phyloP scores from a whole-genome alignment of 1,140 invertebrate species.

The Achatina immaculata region DNA sequence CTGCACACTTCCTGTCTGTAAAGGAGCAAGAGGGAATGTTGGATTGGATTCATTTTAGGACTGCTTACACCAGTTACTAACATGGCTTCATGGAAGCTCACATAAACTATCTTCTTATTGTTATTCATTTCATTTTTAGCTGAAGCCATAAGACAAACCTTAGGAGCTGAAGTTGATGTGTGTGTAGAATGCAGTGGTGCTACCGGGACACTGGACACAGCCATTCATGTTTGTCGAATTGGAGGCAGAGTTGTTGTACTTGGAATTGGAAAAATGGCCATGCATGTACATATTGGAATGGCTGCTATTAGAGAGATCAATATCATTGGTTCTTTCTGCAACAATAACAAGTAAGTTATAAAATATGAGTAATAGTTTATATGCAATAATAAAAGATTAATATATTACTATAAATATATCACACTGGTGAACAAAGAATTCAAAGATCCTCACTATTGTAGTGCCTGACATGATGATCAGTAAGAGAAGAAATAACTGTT shows the following conservation, averaged over 20 bases:
- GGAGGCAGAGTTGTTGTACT: background rate
- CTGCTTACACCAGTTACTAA: no score
- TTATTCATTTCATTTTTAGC: background rate
- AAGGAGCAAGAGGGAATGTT: no score
- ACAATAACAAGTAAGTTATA: constrained; percentile 9
- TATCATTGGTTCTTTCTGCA: background rate
- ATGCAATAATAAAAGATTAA: background rate
- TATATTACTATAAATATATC: background rate
- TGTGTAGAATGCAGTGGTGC: constrained; percentile 11
- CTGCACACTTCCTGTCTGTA: no score
- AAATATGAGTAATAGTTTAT: background rate
- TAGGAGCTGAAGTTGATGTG: background rate
- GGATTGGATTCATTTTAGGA: no score
- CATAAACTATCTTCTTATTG: no score
- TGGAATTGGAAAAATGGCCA: background rate
- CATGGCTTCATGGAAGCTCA: no score
- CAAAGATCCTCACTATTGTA: background rate
- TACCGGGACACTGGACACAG: background rate
- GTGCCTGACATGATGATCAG: no score
- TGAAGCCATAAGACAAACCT: background rate
- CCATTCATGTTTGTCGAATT: background rate
- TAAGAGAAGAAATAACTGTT: no score
- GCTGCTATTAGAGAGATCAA: background rate
- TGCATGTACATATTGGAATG: background rate
- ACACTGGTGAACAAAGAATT: background rate